These are phyloP conservation scores for Arizona elegans DNA, from an alignment of 2,113 vertebrate species.

Conservation along the genomic window DNA sequence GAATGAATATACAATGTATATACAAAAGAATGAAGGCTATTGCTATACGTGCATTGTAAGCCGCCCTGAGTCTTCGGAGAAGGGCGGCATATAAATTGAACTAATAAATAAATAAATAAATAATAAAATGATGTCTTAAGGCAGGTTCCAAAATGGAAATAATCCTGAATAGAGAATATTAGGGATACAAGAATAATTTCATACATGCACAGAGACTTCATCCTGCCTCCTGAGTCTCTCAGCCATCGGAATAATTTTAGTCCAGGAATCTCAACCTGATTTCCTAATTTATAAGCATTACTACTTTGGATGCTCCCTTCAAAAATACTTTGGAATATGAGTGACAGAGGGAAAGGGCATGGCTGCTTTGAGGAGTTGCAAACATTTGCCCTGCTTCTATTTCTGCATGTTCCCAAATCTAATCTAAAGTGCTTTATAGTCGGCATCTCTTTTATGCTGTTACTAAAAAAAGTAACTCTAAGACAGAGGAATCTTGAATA, in stretches of 20 bases:
- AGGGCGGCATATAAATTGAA: too few relatives aligned
- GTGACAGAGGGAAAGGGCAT: background rate
- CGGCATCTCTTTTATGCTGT: background rate
- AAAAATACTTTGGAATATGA: background rate
- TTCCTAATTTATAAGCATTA: background rate
- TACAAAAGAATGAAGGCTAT: too few relatives aligned
- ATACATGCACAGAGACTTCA: background rate
- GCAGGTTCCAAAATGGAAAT: background rate
- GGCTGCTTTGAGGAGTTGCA: background rate
- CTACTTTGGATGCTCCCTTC: background rate
- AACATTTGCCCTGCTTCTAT: background rate
- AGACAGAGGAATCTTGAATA: background rate
- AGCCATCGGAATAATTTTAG: background rate
- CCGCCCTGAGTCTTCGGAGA: too few relatives aligned
- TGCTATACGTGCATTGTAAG: too few relatives aligned
- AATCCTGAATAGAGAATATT: background rate
- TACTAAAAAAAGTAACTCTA: background rate
- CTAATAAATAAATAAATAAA: too few relatives aligned
- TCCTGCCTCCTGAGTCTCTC: background rate
- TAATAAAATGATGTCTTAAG: background rate
- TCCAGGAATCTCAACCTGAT: background rate
- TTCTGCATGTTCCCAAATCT: background rate
- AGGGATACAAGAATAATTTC: background rate
- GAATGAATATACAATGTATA: too few relatives aligned
- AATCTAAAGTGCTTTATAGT: background rate